These are phyloP conservation scores for Frieseomelitta varia DNA, from an alignment of 1,140 invertebrate genomes.

Conservation along the genomic window DNA sequence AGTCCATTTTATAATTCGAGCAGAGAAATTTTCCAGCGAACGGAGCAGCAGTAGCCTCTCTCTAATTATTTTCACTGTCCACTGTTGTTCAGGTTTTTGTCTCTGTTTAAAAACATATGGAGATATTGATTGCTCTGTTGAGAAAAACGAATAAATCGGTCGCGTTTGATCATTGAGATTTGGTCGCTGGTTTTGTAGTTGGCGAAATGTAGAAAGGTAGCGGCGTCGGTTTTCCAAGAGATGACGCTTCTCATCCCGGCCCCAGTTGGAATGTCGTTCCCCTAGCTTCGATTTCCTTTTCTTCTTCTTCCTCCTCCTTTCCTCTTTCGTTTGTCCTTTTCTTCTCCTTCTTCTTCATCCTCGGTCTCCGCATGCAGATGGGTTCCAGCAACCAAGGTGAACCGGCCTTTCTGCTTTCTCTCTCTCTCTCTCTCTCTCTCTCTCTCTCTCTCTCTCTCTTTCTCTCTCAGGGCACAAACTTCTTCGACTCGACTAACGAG, in stretches of 20 bases:
- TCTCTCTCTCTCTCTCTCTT: slow-evolving; percentile 6
- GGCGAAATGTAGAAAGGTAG: slow-evolving; percentile 37
- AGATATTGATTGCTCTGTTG: not conserved
- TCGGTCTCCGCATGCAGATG: slow-evolving; percentile 74
- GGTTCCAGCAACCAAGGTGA: slow-evolving; percentile 80
- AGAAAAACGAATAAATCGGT: not conserved
- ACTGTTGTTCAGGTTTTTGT: not conserved
- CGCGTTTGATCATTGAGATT: not conserved
- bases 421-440: slow-evolving; percentile 1
- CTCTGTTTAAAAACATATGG: not conserved
- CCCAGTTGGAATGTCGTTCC: slow-evolving; percentile 68
- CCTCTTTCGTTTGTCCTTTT: slow-evolving; percentile 42
- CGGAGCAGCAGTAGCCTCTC: not conserved
- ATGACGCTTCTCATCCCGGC: slow-evolving; percentile 62
- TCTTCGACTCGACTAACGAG: slow-evolving; percentile 77
- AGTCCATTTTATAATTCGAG: slow-evolving; percentile 4
- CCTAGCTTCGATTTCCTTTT: slow-evolving; percentile 67
- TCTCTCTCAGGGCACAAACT: slow-evolving; percentile 66
- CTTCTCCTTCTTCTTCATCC: slow-evolving; percentile 42
- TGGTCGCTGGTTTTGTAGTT: not conserved
- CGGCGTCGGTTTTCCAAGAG: slow-evolving; percentile 61
- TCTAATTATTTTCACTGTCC: not conserved
- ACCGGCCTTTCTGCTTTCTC: slow-evolving; percentile 71
- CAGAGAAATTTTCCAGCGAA: not conserved
- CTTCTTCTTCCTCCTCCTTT: slow-evolving; percentile 1